Percentiles rank a stretch among this genome's conserved stretches.
phyloP scores from a whole-genome alignment of 1,140 invertebrate species.

The Diabrotica undecimpunctata region DNA sequence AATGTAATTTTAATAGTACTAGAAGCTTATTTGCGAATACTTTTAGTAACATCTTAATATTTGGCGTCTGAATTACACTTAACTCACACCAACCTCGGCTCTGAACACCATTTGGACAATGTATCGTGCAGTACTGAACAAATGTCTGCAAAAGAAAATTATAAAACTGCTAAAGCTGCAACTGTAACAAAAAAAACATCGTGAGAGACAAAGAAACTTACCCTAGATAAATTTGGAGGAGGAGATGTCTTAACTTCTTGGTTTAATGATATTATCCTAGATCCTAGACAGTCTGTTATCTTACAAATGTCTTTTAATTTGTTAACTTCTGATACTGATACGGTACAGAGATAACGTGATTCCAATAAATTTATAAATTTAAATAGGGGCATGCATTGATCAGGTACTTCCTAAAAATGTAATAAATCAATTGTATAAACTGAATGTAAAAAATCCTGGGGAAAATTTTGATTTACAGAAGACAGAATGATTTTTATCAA shows the following conservation, averaged over 20 bases:
- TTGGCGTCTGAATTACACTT: conserved; percentile 66
- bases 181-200: no score
- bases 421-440: conserved; percentile 3
- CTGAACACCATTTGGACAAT: conserved; percentile 52
- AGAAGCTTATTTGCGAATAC: conserved; percentile 59
- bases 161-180: background rate
- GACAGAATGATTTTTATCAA: conserved; percentile 8
- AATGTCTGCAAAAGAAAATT: conserved; percentile 51
- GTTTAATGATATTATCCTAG: conserved; percentile 65
- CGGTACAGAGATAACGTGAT: conserved; percentile 72
- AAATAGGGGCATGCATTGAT: conserved; percentile 73
- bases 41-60: conserved; percentile 64
- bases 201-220: conserved; percentile 24
- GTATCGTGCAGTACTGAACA: conserved; percentile 61
- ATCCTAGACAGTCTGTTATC: conserved; percentile 66
- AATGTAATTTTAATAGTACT: conserved; percentile 60
- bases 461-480: no score
- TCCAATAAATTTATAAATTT: conserved; percentile 84
- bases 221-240: conserved; percentile 52
- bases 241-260: conserved; percentile 55
- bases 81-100: conserved; percentile 63
- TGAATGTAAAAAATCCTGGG: no score
- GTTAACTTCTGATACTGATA: conserved; percentile 77
- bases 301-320: conserved; percentile 74
- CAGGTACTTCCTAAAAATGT: conserved; percentile 64